A percentile compares a stretch with the other conserved stretches of the same genome.
phyloP scores from a whole-genome alignment of 2,888 invertebrate genomes.

The Tipula vernalis region DNA sequence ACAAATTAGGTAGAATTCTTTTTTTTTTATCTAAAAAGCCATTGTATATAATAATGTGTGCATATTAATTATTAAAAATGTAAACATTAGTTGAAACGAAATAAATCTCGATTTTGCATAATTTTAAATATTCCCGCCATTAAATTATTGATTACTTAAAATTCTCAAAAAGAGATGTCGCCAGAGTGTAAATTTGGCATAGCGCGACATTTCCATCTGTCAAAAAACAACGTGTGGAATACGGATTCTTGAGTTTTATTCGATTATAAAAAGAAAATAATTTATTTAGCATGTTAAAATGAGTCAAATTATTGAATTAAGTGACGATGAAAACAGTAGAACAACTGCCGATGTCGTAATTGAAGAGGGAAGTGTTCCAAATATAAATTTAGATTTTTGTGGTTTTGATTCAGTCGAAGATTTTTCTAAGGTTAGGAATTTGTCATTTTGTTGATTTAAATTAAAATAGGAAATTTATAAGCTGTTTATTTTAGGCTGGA shows the following conservation, averaged over 20 bases:
- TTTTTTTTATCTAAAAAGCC: not conserved
- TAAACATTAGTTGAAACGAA: not conserved
- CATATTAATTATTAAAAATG: not conserved
- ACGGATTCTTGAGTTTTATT: not conserved
- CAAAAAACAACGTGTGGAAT: not conserved
- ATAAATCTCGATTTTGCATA: not conserved
- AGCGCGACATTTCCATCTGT: not conserved
- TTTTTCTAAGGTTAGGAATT: conserved; percentile 26
- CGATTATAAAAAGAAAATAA: not conserved
- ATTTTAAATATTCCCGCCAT: not conserved
- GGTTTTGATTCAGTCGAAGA: conserved; percentile 20
- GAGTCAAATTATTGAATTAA: not conserved
- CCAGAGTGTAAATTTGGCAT: not conserved
- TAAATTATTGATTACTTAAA: not conserved
- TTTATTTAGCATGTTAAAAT: not conserved
- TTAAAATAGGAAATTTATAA: not conserved
- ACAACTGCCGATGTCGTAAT: not conserved
- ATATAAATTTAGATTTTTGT: conserved; percentile 15
- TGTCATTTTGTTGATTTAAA: not conserved
- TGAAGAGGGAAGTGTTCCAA: conserved; percentile 12
- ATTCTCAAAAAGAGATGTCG: not conserved
- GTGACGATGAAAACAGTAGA: not conserved
- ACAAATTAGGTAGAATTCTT: not conserved
- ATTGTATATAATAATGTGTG: not conserved
- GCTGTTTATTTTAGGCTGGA: conserved; percentile 29